Conservation (phyloP, 2,797 vertebrate genomes). For the Limosa lapponica region DNA sequence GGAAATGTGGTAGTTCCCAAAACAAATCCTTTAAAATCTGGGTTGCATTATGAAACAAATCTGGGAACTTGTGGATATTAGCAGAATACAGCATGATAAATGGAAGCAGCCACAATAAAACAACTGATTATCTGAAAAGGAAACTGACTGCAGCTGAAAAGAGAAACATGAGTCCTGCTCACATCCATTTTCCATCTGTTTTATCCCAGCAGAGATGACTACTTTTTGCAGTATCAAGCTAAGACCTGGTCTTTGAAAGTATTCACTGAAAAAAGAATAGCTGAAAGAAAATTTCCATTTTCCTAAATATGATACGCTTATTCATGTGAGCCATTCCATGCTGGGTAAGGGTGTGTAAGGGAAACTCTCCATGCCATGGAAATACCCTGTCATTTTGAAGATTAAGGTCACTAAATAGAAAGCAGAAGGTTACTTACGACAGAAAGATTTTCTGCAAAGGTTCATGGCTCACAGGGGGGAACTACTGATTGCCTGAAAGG, state of each 20-base stretch:
- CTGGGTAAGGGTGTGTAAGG: neutral
- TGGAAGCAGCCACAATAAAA: neutral
- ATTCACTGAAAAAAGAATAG: slow-evolving; percentile 20
- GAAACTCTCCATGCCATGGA: slow-evolving; percentile 56
- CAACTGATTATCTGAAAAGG: neutral
- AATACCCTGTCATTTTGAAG: slow-evolving; percentile 73
- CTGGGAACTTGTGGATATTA: neutral
- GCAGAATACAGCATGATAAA: neutral
- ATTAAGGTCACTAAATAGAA: slow-evolving; percentile 71
- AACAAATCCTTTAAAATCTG: neutral
- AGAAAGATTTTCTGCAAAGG: slow-evolving; percentile 61
- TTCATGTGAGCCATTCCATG: slow-evolving; percentile 11
- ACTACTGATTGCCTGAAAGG: slow-evolving; percentile 44
- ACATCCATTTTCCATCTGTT: slow-evolving; percentile 39
- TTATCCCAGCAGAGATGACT: slow-evolving; percentile 57
- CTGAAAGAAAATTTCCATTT: slow-evolving; percentile 17
- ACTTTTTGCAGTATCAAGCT: slow-evolving; percentile 40
- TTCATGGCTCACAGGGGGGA: slow-evolving; percentile 71
- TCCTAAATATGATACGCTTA: slow-evolving; percentile 3
- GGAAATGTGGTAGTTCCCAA: neutral
- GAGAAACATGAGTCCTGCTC: neutral
- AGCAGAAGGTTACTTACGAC: slow-evolving; percentile 53
- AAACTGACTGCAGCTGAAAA: neutral
- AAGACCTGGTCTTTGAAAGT: slow-evolving; percentile 58
- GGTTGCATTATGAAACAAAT: neutral